These are phyloP conservation scores for Mormyrus proboscirostris DNA, from an alignment of 2,797 vertebrate species.

Conservation along the genomic window DNA sequence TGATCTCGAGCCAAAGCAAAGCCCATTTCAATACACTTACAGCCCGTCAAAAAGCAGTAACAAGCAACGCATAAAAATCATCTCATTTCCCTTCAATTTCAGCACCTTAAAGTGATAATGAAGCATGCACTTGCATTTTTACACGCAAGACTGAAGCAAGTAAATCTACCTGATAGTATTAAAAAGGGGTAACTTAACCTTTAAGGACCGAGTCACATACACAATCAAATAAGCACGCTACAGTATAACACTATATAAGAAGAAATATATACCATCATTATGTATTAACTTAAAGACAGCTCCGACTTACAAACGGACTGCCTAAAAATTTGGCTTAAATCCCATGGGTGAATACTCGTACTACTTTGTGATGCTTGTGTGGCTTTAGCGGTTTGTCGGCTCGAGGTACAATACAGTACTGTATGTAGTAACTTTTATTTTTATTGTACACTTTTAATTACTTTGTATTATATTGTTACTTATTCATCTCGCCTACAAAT, in stretches of 20 bases:
- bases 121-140: neutral
- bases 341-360: neutral
- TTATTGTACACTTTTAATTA: neutral
- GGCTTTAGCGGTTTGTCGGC: neutral
- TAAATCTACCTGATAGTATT: neutral
- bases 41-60: neutral
- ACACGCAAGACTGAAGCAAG: neutral
- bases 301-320: neutral
- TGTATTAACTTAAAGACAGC: neutral
- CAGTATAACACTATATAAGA: neutral
- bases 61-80: neutral
- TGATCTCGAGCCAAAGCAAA: neutral
- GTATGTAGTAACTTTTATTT: neutral
- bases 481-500: neutral
- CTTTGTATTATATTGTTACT: neutral
- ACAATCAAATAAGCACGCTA: neutral
- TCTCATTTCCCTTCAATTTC: neutral
- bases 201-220: neutral
- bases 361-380: neutral
- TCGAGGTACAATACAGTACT: neutral
- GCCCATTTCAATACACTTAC: neutral
- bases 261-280: neutral
- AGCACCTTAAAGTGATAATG: neutral
- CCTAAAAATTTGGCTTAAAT: neutral
- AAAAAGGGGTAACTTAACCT: neutral